Percentiles rank a stretch among this genome's conserved stretches.
These are phyloP conservation scores for Nymphalis io DNA, from an alignment of 1,140 invertebrate species.

Conservation along the genomic window DNA sequence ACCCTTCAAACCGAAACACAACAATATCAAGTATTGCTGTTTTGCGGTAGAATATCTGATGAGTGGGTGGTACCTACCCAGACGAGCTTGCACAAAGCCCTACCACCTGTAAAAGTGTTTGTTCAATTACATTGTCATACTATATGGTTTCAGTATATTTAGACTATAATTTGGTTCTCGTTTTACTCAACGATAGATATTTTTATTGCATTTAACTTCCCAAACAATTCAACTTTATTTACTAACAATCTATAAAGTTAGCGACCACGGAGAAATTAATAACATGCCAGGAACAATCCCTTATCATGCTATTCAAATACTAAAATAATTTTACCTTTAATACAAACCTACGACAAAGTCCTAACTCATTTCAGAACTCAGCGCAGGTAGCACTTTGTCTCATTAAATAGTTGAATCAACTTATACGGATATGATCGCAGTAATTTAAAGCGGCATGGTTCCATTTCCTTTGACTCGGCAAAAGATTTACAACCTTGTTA, in stretches of 20 bases:
- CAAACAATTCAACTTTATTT: conserved; percentile 15
- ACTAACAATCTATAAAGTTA: conserved; percentile 30
- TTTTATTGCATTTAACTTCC: not conserved
- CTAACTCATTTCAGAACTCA: conserved; percentile 25
- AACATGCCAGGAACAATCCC: conserved; percentile 24
- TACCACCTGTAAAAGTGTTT: too few species aligned
- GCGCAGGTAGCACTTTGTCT: conserved; percentile 38
- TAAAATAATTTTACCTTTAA: conserved; percentile 29
- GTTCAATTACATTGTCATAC: too few species aligned
- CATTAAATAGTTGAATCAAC: conserved; percentile 38
- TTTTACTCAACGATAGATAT: not conserved
- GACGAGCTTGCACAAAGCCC: too few species aligned
- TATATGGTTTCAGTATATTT: too few species aligned
- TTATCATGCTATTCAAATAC: conserved; percentile 20
- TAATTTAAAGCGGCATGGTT: conserved; percentile 36
- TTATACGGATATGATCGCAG: conserved; percentile 33
- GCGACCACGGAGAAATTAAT: conserved; percentile 18
- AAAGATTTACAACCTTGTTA: conserved; percentile 46
- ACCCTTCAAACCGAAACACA: too few species aligned
- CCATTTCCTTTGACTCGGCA: conserved; percentile 37
- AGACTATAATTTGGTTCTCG: too few species aligned
- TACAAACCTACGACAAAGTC: conserved; percentile 21
- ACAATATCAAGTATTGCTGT: too few species aligned
- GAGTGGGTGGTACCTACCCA: too few species aligned
- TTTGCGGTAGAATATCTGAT: too few species aligned